Evolutionary conservation across 2,888 invertebrate genomes (phyloP), one percentile per base, ranked within the genome.

Genomic region (Lycocerus yunnanus): DNA sequence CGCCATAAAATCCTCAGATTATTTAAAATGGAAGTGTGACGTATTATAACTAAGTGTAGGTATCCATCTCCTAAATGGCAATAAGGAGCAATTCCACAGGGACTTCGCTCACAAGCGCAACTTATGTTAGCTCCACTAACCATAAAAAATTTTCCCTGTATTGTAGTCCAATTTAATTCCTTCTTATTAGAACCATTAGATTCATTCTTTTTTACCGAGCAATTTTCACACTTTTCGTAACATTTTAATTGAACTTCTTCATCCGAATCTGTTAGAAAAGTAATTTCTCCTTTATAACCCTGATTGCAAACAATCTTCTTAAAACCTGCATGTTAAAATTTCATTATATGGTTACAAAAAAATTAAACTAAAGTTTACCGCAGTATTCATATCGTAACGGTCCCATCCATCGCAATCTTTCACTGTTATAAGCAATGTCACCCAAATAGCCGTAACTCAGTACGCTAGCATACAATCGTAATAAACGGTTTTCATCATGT

Each of bases 361-460:
- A 16, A 13, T 13, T 63, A 0, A 18, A 18, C 18, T 8, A n/a
- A 20, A 21, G 2, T 9, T 81, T 83, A 92, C 93, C 95, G 71
- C 93, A 91, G 86, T 93, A 93, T 82, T 94, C 93, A 84, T 96
- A 96, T 78, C 96, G 89, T 78, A 91, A 91, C 14, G 96, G 95
- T 58, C 96, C 96, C 93, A 96, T 93, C 93, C 95, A 95, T 63
- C 96, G 89, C 81, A 93, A 92, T 76, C 91, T 90, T 82, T 96
- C 95, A 83, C 95, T 95, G 81, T 94, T 93, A 75, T 91, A 89
- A 15, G 95, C 90, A 58, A 94, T 92, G 86, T 96, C 95, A 2
- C 96, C 96, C 81, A 96, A 90, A 87, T 94, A 96, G 1, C 96
- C 96, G 84, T 96, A 96, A 75, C 94, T 94, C 77, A 95, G 88